Base-by-base conservation (phyloP, 2,113 vertebrate genomes). In the Jacana jacana region DNA sequence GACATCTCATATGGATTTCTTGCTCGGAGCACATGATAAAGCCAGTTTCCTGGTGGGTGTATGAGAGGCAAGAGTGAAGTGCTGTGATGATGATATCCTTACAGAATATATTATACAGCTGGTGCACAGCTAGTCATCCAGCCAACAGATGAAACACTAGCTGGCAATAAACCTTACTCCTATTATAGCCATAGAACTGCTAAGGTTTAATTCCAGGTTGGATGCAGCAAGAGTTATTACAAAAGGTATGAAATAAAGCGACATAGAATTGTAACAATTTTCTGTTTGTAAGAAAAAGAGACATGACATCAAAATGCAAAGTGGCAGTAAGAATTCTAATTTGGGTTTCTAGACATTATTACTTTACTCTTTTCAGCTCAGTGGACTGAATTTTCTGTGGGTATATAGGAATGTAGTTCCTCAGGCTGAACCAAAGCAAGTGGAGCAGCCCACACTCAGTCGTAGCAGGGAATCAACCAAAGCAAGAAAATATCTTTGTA, bases 31-130 rank as follows among this genome's bases (percentile, higher is more conserved):
- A 78, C 51, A 84, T 91, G 86, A 95, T 86, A 96, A 79, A 95
- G 75, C 57, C 86, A 72, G 72, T 93, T 96, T 96, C 80, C 88
- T 94, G 73, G 96, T 96, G 93, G 95, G 93, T 76, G 91, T 85
- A 86, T 52, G 77, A 95, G 72, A 94, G 90, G 81, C 65, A 92
- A 86, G 70, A 96, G 69, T 75, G 82, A 88, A 96, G 77, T 55
- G 69, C 65, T 84, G 91, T 81, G 92, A 93, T 40, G 93, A 95
- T 88, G 96, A 83, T 91, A 81, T 82, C 70, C 70, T 95, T 95
- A 75, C 86, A 87, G 88, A 92, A 93, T 86, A 81, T 30, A 83
- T 96, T 84, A 76, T 93, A 80, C 93, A 96, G 92, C 95, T 97
- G 95, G 90, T 94, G 66, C 86, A 92, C 90, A 94, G 90, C 92